Conservation (phyloP, 2,113 vertebrate genomes). For the Ancistrus triradiatus region DNA sequence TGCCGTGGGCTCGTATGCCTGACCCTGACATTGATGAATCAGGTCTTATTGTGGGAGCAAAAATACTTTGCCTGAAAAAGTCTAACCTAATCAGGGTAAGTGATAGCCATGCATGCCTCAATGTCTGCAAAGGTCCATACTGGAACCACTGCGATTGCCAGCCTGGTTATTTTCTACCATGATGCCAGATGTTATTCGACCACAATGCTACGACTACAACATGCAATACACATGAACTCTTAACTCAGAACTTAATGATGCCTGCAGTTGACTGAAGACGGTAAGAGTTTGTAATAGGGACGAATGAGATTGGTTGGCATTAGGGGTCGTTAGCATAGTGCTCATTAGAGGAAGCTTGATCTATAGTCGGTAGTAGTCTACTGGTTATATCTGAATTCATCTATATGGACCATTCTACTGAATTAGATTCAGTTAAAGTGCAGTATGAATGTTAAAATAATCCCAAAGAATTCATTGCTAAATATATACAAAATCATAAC, state of each 20-base stretch:
- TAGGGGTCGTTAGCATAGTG: too few relatives aligned
- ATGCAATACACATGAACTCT: background rate
- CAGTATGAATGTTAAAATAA: too few relatives aligned
- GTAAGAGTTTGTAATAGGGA: too few relatives aligned
- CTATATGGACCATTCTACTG: too few relatives aligned
- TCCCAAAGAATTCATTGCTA: too few relatives aligned
- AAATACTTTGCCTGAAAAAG: constrained; percentile 33
- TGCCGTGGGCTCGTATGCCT: constrained; percentile 17
- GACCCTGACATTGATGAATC: constrained; percentile 39
- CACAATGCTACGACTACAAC: constrained; percentile 9
- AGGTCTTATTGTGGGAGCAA: constrained; percentile 36
- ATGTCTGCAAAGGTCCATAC: constrained; percentile 9
- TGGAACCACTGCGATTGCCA: constrained; percentile 7
- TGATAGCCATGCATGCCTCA: constrained; percentile 20
- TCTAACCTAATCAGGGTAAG: constrained; percentile 36
- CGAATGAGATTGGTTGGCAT: too few relatives aligned
- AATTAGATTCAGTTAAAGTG: too few relatives aligned
- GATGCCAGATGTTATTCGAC: constrained; percentile 4
- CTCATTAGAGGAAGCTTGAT: too few relatives aligned
- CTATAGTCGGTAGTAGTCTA: too few relatives aligned
- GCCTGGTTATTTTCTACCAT: constrained; percentile 14
- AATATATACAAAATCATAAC: too few relatives aligned
- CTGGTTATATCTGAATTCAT: too few relatives aligned
- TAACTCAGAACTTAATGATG: background rate
- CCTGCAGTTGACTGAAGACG: background rate